Evolutionary conservation across 2,888 invertebrate species (phyloP).

Genomic region (Lucinisca nassula): DNA sequence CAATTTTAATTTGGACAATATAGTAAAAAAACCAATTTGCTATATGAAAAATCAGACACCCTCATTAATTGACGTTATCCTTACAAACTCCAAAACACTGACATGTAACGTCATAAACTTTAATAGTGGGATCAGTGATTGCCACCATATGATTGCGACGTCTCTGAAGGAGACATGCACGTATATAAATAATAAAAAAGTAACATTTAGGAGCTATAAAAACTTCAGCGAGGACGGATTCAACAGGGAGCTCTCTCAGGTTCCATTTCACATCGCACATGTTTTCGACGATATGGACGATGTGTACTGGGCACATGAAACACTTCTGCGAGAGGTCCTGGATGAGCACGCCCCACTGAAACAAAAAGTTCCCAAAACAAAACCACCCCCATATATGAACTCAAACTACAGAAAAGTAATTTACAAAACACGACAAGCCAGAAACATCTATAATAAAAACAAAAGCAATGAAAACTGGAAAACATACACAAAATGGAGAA

Average conservation of each 20-base stretch:
- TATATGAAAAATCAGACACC: background rate
- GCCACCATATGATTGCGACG: background rate
- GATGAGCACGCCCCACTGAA: constrained; percentile 4
- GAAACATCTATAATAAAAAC: constrained; percentile 19
- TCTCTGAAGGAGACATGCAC: background rate
- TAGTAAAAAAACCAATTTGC: background rate
- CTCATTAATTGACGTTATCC: background rate
- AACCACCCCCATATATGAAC: constrained; percentile 27
- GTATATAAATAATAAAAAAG: background rate
- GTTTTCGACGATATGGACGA: background rate
- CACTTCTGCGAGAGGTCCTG: background rate
- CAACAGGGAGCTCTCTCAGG: background rate
- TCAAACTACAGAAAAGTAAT: constrained; percentile 9
- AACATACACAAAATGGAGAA: constrained; percentile 7
- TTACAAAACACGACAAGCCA: constrained; percentile 13
- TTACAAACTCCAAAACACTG: constrained; percentile 4
- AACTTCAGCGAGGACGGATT: background rate
- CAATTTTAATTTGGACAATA: background rate
- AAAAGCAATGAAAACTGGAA: constrained; percentile 16
- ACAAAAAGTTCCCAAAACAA: background rate
- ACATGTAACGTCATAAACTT: background rate
- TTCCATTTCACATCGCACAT: background rate
- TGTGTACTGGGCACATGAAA: background rate
- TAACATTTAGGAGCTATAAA: background rate
- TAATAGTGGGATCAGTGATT: background rate